These are phyloP conservation scores for Cairina moschata DNA, from an alignment of 2,113 vertebrate genomes.

Conservation along the genomic window DNA sequence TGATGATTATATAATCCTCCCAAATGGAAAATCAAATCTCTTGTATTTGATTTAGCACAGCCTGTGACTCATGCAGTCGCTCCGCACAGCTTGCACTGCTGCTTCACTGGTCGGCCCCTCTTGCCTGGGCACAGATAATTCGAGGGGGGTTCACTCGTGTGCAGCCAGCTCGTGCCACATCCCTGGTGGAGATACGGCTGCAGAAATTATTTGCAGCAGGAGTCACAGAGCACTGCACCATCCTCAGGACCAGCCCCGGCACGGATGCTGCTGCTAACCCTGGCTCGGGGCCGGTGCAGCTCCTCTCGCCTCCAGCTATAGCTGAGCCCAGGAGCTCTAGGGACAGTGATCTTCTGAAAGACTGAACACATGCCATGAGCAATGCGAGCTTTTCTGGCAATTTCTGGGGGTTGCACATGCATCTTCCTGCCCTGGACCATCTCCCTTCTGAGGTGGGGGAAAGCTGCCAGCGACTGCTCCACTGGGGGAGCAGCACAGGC, in stretches of 20 bases:
- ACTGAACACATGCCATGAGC: not conserved
- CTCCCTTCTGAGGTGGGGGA: not conserved
- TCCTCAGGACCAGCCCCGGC: not conserved
- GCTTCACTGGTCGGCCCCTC: not conserved
- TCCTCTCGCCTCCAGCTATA: not conserved
- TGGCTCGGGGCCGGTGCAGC: not conserved
- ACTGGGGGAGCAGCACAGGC: not conserved
- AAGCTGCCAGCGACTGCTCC: not conserved
- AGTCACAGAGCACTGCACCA: not conserved
- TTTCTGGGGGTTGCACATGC: not conserved
- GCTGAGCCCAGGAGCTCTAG: not conserved
- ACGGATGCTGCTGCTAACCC: not conserved
- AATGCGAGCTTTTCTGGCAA: not conserved
- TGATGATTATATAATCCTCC: slow-evolving; percentile 62
- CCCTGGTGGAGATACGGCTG: not conserved
- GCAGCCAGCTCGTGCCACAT: not conserved
- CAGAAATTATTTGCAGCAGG: not conserved
- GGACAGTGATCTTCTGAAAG: not conserved
- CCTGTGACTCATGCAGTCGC: slow-evolving; percentile 47
- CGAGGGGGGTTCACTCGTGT: not conserved
- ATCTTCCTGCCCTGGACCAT: not conserved
- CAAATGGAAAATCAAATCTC: slow-evolving; percentile 56
- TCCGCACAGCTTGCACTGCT: not conserved
- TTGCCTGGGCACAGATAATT: not conserved
- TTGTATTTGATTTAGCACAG: slow-evolving; percentile 58